Evolutionary conservation across 2,113 vertebrate genomes (phyloP).

Genomic region (Nothoprocta perdicaria): DNA sequence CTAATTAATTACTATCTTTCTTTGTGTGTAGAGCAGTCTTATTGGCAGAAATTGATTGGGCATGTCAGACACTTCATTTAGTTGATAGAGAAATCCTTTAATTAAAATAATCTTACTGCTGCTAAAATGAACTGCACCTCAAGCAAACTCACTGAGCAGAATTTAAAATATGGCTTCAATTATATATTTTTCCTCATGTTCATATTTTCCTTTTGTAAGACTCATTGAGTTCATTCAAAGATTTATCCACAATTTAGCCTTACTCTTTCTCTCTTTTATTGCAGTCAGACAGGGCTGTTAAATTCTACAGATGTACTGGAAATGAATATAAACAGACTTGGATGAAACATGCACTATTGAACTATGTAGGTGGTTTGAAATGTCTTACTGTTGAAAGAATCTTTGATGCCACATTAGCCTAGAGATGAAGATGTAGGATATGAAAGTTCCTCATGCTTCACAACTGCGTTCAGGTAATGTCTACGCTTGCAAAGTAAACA

Average conservation of each 20-base stretch:
- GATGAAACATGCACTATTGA: background rate
- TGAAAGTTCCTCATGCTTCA: background rate
- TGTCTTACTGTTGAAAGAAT: background rate
- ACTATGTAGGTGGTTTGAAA: background rate
- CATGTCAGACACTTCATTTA: constrained; percentile 63
- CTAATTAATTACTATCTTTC: constrained; percentile 70
- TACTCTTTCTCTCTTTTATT: background rate
- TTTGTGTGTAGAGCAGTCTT: constrained; percentile 52
- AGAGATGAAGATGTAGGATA: background rate
- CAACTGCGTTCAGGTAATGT: rapidly evolving
- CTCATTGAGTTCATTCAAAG: background rate
- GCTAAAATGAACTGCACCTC: constrained; percentile 39
- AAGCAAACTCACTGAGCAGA: background rate
- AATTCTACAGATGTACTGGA: background rate
- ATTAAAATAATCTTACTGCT: constrained; percentile 73
- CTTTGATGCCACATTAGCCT: background rate
- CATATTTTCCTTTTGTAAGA: background rate
- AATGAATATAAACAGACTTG: background rate
- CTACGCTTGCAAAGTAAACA: background rate
- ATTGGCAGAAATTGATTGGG: constrained; percentile 70
- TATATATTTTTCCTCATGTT: background rate
- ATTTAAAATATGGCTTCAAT: background rate
- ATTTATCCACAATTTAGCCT: background rate
- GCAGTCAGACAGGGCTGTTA: background rate
- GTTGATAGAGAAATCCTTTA: constrained; percentile 51